phyloP scores from a whole-genome alignment of 2,888 invertebrate species.

The Ichneumon xanthorius region DNA sequence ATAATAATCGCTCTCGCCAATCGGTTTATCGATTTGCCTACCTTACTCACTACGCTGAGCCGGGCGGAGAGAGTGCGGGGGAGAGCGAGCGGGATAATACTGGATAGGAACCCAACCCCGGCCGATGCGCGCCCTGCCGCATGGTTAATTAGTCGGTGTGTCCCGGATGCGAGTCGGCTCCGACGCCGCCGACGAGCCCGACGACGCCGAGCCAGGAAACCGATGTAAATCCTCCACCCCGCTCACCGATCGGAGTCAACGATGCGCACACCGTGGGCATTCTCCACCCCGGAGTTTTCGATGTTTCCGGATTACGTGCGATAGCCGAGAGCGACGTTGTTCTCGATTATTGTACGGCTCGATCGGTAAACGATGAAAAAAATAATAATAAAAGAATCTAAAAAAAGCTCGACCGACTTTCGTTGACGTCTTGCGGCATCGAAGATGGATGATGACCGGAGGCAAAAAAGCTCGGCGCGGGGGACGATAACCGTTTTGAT shows the following conservation, averaged over 20 bases:
- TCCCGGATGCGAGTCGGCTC: conserved; percentile 68
- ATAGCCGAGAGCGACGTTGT: not conserved
- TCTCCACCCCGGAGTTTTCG: conserved; percentile 55
- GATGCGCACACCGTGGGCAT: conserved; percentile 47
- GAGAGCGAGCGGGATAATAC: conserved; percentile 33
- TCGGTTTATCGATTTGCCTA: conserved; percentile 65
- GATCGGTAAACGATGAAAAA: not conserved
- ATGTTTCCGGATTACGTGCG: conserved; percentile 55
- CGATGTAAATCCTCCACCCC: conserved; percentile 68
- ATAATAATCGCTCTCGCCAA: conserved; percentile 68
- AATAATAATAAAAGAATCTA: too few species aligned
- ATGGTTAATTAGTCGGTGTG: conserved; percentile 73
- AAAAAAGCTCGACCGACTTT: not conserved
- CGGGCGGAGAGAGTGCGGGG: not conserved
- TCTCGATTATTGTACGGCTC: not conserved
- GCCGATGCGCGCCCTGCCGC: conserved; percentile 63
- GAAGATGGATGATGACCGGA: conserved; percentile 14
- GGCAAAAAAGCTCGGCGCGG: not conserved
- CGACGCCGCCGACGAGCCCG: conserved; percentile 52
- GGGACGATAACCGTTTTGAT: conserved; percentile 6
- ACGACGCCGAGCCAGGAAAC: conserved; percentile 67
- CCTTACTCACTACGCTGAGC: conserved; percentile 9
- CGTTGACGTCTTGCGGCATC: not conserved
- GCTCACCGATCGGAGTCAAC: conserved; percentile 47
- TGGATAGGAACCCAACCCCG: conserved; percentile 50